Evolutionary conservation across 2,888 invertebrate species (phyloP), one percentile per base, ranked within the genome.

Genomic region (Drosophila infuscata): DNA sequence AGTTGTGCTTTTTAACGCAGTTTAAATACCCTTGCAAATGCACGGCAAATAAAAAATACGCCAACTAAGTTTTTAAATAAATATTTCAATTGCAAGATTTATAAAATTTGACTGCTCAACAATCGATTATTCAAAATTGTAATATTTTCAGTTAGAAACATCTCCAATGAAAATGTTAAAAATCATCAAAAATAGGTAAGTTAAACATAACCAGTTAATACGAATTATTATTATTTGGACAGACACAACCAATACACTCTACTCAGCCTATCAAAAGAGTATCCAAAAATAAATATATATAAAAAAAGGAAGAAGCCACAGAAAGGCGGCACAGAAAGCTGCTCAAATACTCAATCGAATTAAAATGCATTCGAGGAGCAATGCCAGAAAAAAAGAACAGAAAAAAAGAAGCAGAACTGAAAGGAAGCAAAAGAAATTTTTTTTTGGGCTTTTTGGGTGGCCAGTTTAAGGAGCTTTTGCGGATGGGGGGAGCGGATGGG

Each of bases 351-450:
- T 86, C 81, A 81, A 86, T 86, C 87, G 87, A 83, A 86, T 82
- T 86, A 87, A 87, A 86, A 88, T 88, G 88, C 87, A 88, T 82
- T 86, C 82, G 82, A 77, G 74, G 71, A 87, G 80, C 83, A 83
- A 75, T 82, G 84, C 71, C 80, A 87, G 70, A 66, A 59, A 74
- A 57, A 51, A 70, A 53, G 49, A 62, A 46, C 38, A 43, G 35
- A 9, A 33, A n/a, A 46, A 12, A 30, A 52, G 38, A 53, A 52
- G 32, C 43, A 43, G 11, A 43, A 46, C 7, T 17, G 25, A 36
- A 57, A 59, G 36, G 57, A 52, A 49, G 29, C 48, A 56, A 61
- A 59, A 32, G 43, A 66, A 62, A 66, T 59, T 67, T 25, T 46
- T 38, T 38, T 17, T 38, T 46, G 25, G 46, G n/a, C 30, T 56